These are phyloP conservation scores for Ctenicera cuprea DNA, from an alignment of 2,888 invertebrate genomes.

Conservation along the genomic window DNA sequence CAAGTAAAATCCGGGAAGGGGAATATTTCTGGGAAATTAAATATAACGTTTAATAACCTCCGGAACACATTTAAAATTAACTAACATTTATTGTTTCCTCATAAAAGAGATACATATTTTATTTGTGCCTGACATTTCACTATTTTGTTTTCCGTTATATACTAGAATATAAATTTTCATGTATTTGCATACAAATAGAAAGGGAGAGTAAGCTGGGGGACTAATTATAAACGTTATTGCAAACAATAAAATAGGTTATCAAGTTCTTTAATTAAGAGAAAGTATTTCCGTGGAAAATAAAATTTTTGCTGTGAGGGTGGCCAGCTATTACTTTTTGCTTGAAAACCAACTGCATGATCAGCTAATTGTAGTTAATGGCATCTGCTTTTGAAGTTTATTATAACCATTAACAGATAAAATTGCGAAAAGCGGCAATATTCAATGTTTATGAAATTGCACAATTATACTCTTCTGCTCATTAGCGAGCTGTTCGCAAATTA, in stretches of 20 bases:
- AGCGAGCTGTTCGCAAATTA: too few species aligned
- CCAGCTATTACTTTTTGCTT: too few species aligned
- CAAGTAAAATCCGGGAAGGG: neutral
- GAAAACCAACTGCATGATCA: neutral
- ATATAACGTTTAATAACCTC: neutral
- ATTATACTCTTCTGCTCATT: neutral
- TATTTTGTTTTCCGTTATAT: too few species aligned
- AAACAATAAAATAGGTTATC: neutral
- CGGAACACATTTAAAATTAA: too few species aligned
- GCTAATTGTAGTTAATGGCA: conserved; percentile 2
- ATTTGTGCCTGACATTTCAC: too few species aligned
- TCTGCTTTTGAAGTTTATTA: neutral
- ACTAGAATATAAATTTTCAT: too few species aligned
- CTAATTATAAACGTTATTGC: neutral
- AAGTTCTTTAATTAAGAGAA: neutral
- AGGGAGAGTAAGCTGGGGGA: too few species aligned
- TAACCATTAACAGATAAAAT: conserved; percentile 12
- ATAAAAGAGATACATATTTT: too few species aligned
- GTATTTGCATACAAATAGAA: too few species aligned
- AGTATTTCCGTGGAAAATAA: neutral
- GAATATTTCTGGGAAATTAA: neutral
- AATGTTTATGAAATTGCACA: neutral
- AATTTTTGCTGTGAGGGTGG: neutral
- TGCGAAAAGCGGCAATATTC: neutral
- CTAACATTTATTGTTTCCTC: too few species aligned